A percentile compares a stretch with the other conserved stretches of the same genome.
These are phyloP conservation scores for Propithecus deckenii DNA, from an alignment of 2,797 vertebrate species.

Conservation along the genomic window DNA sequence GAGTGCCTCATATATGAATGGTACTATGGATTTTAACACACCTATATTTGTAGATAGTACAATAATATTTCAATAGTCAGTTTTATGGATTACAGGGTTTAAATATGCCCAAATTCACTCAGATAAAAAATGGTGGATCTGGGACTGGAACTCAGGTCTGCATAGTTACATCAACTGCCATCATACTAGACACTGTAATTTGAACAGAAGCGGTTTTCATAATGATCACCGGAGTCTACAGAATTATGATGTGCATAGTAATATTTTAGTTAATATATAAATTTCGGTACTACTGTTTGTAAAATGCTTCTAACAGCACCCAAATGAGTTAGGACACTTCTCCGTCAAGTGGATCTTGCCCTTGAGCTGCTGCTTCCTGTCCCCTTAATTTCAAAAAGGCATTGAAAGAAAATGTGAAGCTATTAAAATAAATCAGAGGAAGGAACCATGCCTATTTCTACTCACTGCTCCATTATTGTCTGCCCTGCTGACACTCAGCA, in stretches of 20 bases:
- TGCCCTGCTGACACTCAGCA: neutral
- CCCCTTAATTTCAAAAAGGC: neutral
- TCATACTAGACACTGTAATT: neutral
- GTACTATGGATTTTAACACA: neutral
- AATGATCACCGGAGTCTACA: neutral
- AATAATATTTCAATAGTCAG: neutral
- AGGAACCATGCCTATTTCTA: neutral
- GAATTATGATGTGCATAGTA: neutral
- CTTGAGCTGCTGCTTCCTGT: neutral
- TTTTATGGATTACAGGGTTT: neutral
- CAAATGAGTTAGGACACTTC: neutral
- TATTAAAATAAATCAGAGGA: neutral
- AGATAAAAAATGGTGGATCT: neutral
- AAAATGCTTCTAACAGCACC: neutral
- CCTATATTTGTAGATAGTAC: neutral
- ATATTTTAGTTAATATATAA: neutral
- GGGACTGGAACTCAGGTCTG: neutral
- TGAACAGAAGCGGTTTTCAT: neutral
- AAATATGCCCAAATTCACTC: neutral
- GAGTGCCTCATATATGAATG: neutral
- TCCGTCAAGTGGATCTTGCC: neutral
- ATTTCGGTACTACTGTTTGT: neutral
- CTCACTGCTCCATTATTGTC: neutral
- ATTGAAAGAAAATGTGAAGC: slow-evolving; percentile 6
- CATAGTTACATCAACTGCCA: neutral